Percentiles rank a stretch among this genome's conserved stretches.
These are phyloP conservation scores for Amphipyra tragopoginis DNA, from an alignment of 2,888 invertebrate genomes.

Conservation along the genomic window DNA sequence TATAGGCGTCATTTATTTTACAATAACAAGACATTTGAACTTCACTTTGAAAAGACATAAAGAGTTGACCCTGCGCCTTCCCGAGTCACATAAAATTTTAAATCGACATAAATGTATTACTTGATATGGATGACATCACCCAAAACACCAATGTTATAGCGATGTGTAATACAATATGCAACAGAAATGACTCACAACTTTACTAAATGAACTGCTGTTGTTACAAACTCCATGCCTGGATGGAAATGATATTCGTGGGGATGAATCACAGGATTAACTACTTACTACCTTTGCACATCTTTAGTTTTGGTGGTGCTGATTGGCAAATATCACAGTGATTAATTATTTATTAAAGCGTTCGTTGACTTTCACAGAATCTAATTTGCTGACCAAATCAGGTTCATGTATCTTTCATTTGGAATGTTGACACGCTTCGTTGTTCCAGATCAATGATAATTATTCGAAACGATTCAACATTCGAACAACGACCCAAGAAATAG, in stretches of 20 bases:
- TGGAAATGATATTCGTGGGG: constrained; percentile 47
- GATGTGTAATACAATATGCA: constrained; percentile 79
- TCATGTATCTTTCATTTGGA: constrained; percentile 48
- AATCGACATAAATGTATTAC: constrained; percentile 40
- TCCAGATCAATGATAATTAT: constrained; percentile 68
- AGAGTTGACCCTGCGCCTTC: constrained; percentile 5
- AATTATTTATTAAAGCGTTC: constrained; percentile 24
- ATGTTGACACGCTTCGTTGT: constrained; percentile 49
- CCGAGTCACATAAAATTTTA: constrained; percentile 23
- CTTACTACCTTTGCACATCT: neutral
- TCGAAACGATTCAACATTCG: constrained; percentile 72
- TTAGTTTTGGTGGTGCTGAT: constrained; percentile 6
- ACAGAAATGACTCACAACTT: constrained; percentile 72
- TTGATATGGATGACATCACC: constrained; percentile 72
- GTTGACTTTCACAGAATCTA: constrained; percentile 38
- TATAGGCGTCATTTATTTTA: constrained; percentile 20
- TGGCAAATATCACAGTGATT: constrained; percentile 16
- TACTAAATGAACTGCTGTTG: constrained; percentile 49
- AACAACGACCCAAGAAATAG: constrained; percentile 48
- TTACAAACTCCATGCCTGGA: constrained; percentile 45
- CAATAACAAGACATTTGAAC: constrained; percentile 18
- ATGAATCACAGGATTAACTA: constrained; percentile 21
- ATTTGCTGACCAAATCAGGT: constrained; percentile 38
- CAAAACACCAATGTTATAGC: constrained; percentile 60
- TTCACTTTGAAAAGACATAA: constrained; percentile 16